Conservation (phyloP, 2,113 vertebrate species). For the Rhynchomys soricoides region DNA sequence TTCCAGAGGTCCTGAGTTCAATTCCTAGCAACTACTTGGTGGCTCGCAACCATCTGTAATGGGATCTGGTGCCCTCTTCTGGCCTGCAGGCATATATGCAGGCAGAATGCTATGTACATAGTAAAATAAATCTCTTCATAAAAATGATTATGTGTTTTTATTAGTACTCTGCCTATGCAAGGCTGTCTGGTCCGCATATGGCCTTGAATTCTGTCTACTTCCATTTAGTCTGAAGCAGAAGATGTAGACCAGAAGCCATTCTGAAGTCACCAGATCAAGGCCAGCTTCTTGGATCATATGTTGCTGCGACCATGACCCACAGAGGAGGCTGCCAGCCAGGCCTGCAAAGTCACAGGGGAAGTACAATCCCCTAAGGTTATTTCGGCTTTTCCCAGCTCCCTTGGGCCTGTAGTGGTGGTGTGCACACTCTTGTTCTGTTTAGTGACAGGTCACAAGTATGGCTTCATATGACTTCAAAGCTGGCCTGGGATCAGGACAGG, state of each 20-base stretch:
- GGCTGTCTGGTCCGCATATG: not conserved
- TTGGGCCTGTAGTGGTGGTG: rapidly evolving
- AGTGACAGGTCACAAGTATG: not conserved
- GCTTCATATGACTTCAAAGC: rapidly evolving
- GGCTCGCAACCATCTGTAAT: too few relatives aligned
- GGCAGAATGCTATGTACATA: too few relatives aligned
- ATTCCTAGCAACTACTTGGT: too few relatives aligned
- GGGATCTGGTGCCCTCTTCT: too few relatives aligned
- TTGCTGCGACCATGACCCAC: not conserved
- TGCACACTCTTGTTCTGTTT: not conserved
- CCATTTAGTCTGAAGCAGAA: not conserved
- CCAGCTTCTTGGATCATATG: too few relatives aligned
- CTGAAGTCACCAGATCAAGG: not conserved
- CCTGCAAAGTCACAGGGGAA: rapidly evolving
- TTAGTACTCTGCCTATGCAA: not conserved
- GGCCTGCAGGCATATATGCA: too few relatives aligned
- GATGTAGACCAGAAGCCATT: not conserved
- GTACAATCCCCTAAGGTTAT: not conserved
- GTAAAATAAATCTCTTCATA: too few relatives aligned
- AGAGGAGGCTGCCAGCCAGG: not conserved
- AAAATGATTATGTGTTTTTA: not conserved
- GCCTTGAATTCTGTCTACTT: not conserved
- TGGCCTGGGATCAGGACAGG: not conserved
- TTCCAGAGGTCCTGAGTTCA: too few relatives aligned
- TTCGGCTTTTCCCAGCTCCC: not conserved